A percentile compares a stretch with the other conserved stretches of the same genome.
These are phyloP conservation scores for Gyrodactylus bullatarudis DNA, from an alignment of 1,140 invertebrate species.

Conservation along the genomic window DNA sequence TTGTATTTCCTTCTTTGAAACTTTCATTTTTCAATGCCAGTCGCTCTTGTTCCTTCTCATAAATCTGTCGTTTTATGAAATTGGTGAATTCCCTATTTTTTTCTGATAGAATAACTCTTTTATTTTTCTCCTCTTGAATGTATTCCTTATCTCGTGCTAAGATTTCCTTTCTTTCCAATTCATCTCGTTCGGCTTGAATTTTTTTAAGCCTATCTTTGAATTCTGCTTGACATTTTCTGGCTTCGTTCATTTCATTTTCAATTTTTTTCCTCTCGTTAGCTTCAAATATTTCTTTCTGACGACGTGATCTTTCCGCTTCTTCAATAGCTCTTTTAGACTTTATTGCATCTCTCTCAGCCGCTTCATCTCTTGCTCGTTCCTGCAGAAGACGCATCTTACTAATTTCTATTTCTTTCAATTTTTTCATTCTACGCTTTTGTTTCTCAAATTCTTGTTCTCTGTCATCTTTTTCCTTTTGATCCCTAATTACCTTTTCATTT, in stretches of 20 bases:
- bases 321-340: slow-evolving; percentile 19
- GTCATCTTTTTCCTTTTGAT: slow-evolving; percentile 20
- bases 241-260: slow-evolving; percentile 16
- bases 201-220: slow-evolving; percentile 19
- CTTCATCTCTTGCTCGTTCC: slow-evolving; percentile 18
- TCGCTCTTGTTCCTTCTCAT: slow-evolving; percentile 16
- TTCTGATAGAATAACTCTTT: slow-evolving; percentile 13
- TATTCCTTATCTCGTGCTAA: slow-evolving; percentile 20
- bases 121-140: slow-evolving; percentile 17
- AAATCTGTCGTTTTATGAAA: slow-evolving; percentile 17
- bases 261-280: slow-evolving; percentile 15
- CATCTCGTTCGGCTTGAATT: slow-evolving; percentile 19
- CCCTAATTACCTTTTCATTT: slow-evolving; percentile 18
- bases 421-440: slow-evolving; percentile 17
- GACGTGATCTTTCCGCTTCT: slow-evolving; percentile 19
- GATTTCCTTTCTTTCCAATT: slow-evolving; percentile 19
- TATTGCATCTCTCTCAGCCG: slow-evolving; percentile 18
- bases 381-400: slow-evolving; percentile 16
- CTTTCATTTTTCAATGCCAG: slow-evolving; percentile 16
- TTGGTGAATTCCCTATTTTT: slow-evolving; percentile 14
- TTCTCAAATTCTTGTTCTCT: slow-evolving; percentile 18
- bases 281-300: slow-evolving; percentile 18
- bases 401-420: slow-evolving; percentile 21
- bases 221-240: slow-evolving; percentile 16
- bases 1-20: slow-evolving; percentile 20